Conservation (phyloP, 1,140 invertebrate genomes). For the Lineus longissimus region DNA sequence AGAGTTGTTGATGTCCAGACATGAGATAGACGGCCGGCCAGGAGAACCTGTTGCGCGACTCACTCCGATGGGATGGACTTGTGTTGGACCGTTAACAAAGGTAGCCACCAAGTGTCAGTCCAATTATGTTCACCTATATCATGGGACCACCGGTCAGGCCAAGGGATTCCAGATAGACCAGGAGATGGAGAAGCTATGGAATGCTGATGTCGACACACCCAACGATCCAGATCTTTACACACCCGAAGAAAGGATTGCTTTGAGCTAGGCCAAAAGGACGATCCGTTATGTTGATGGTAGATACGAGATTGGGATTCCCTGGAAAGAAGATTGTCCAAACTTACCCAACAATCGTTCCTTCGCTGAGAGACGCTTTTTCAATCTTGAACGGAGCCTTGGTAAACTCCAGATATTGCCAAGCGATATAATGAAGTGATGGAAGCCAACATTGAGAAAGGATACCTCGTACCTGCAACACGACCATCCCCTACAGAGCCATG, state of each 20-base stretch:
- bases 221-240: too few species aligned
- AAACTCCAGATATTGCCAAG: not conserved
- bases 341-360: not conserved
- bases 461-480: not conserved
- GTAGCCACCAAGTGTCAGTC: not conserved
- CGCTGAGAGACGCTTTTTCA: too few species aligned
- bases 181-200: not conserved
- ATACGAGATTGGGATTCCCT: constrained; percentile 15
- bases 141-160: not conserved
- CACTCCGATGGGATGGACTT: constrained; percentile 17
- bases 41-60: constrained; percentile 10
- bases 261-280: too few species aligned
- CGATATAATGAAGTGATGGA: constrained; percentile 1
- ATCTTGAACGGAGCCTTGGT: constrained; percentile 11
- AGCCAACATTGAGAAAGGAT: not conserved
- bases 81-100: not conserved
- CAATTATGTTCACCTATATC: not conserved
- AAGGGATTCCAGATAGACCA: not conserved
- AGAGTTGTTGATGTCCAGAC: too few species aligned
- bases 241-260: too few species aligned
- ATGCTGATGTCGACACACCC: not conserved
- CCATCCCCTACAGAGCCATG: not conserved
- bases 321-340: constrained; percentile 9
- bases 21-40: not conserved
- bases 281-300: too few species aligned